Conservation (phyloP, 2,113 vertebrate genomes). For the Gorsachius goisagi region DNA sequence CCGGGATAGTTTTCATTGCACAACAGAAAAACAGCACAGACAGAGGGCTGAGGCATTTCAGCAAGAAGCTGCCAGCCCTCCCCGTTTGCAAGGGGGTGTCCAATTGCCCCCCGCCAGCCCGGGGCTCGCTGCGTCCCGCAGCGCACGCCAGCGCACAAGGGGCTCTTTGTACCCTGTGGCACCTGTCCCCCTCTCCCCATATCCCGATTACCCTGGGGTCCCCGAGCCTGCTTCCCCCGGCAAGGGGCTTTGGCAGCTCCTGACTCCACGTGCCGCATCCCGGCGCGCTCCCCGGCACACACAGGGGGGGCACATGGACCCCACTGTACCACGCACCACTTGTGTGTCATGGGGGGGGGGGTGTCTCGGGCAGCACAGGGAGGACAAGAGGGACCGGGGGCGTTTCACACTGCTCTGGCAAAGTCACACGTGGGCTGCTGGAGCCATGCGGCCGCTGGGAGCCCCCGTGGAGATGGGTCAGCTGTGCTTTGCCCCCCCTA, state of each 20-base stretch:
- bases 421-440: not conserved
- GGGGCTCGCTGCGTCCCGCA: not conserved
- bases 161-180: constrained; percentile 67
- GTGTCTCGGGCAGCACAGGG: not conserved
- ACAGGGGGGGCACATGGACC: not conserved
- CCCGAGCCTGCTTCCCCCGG: constrained; percentile 4
- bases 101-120: not conserved
- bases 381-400: not conserved
- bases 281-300: not conserved
- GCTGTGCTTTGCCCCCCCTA: not conserved
- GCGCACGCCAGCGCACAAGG: constrained; percentile 12
- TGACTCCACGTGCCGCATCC: constrained; percentile 28
- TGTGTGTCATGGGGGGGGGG: not conserved
- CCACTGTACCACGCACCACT: not conserved
- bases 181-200: constrained; percentile 56
- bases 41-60: not conserved
- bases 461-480: fast-evolving
- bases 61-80: not conserved
- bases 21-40: not conserved
- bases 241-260: constrained; percentile 22
- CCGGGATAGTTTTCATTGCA: not conserved
- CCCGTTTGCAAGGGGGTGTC: not conserved
- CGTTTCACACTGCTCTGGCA: not conserved
- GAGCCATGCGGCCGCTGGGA: not conserved
- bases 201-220: not conserved